Evolutionary conservation across 2,797 vertebrate species (phyloP).

Genomic region (Amblyraja radiata): DNA sequence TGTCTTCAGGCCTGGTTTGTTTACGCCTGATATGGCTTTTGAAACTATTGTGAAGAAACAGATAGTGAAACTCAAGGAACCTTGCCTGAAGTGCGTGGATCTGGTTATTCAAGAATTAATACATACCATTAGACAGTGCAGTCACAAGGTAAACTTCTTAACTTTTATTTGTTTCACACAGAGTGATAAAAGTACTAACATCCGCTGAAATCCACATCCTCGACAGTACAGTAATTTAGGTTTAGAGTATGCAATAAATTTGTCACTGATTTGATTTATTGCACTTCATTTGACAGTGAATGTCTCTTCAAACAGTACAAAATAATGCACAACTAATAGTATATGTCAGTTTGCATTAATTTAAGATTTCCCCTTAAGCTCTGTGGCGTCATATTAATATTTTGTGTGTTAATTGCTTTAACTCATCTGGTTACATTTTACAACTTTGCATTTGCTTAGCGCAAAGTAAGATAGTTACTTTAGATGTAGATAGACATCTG

Average conservation of each 20-base stretch:
- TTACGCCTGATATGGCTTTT: constrained; percentile 88
- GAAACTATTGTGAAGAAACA: constrained; percentile 89
- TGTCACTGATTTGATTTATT: not conserved
- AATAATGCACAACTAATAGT: not conserved
- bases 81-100: constrained; percentile 80
- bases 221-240: not conserved
- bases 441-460: not conserved
- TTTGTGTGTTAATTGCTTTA: not conserved
- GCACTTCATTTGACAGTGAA: not conserved
- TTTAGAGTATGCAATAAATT: not conserved
- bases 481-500: not conserved
- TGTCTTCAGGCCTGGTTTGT: constrained; percentile 66
- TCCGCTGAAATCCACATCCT: not conserved
- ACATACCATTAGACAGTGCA: constrained; percentile 77
- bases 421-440: not conserved
- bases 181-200: not conserved
- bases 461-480: not conserved
- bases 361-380: not conserved
- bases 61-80: constrained; percentile 74
- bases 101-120: constrained; percentile 81
- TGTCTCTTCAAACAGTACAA: not conserved
- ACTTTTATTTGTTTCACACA: not conserved
- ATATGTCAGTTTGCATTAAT: not conserved
- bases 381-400: not conserved
- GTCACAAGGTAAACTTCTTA: constrained; percentile 65